A percentile compares a stretch with the other conserved stretches of the same genome.
phyloP scores from a whole-genome alignment of 1,140 invertebrate species.

The Chrysoperla carnea region DNA sequence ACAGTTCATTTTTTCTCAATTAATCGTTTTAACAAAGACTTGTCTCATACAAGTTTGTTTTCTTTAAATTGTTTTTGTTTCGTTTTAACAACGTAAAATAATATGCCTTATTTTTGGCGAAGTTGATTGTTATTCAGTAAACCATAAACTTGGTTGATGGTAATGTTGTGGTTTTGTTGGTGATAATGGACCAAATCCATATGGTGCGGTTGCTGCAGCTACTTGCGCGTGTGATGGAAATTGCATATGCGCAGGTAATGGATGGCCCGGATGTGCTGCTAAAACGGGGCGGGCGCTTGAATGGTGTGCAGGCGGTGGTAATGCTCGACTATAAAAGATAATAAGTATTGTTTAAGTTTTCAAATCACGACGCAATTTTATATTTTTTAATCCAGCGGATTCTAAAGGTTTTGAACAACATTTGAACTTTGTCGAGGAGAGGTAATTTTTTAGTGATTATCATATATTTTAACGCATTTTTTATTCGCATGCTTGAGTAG shows the following conservation, averaged over 20 bases:
- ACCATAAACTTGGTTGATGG: slow-evolving; percentile 53
- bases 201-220: slow-evolving; percentile 34
- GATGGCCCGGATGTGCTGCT: slow-evolving; percentile 52
- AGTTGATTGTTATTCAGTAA: slow-evolving; percentile 36
- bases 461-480: too few relatives aligned
- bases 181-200: slow-evolving; percentile 50
- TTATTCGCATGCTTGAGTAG: too few relatives aligned
- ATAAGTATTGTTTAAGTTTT: slow-evolving; percentile 13
- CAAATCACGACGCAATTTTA: slow-evolving; percentile 11
- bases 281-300: slow-evolving; percentile 61
- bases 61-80: too few relatives aligned
- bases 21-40: too few relatives aligned
- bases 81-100: too few relatives aligned
- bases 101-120: too few relatives aligned
- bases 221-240: slow-evolving; percentile 47
- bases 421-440: too few relatives aligned
- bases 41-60: too few relatives aligned
- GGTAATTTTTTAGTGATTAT: too few relatives aligned
- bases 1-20: too few relatives aligned
- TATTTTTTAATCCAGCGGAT: too few relatives aligned
- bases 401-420: too few relatives aligned
- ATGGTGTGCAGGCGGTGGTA: slow-evolving; percentile 71
- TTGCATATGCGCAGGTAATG: slow-evolving; percentile 71
- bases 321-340: slow-evolving; percentile 39
- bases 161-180: slow-evolving; percentile 54